Conservation (phyloP, 2,113 vertebrate genomes). For the Otus sunia region DNA sequence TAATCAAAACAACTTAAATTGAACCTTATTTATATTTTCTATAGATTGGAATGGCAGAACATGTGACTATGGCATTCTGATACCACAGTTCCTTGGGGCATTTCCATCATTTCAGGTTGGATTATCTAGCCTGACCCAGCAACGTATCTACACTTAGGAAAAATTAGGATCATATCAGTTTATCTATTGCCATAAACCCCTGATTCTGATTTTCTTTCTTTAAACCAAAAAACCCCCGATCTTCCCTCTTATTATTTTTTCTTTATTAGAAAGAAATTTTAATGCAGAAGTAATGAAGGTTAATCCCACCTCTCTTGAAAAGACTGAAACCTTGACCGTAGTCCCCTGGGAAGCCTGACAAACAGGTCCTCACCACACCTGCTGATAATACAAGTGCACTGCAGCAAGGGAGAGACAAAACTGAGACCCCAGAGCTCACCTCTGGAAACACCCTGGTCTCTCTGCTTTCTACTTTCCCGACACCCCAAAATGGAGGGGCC, state of each 20-base stretch:
- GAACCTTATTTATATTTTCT: background rate
- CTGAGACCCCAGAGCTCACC: background rate
- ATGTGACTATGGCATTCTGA: background rate
- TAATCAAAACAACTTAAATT: slow-evolving; percentile 32
- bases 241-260: background rate
- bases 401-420: background rate
- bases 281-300: background rate
- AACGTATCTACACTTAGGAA: background rate
- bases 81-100: background rate
- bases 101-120: background rate
- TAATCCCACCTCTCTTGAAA: background rate
- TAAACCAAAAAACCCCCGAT: background rate
- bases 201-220: background rate
- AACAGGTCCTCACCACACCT: background rate
- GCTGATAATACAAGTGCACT: background rate
- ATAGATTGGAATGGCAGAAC: background rate
- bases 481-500: background rate
- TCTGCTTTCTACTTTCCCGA: background rate
- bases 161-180: background rate
- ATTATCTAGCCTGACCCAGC: background rate
- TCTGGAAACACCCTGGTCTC: background rate
- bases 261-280: background rate
- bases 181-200: background rate
- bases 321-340: background rate
- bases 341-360: background rate